These are phyloP conservation scores for Anhinga rufa DNA, from an alignment of 2,113 vertebrate genomes.

Conservation along the genomic window DNA sequence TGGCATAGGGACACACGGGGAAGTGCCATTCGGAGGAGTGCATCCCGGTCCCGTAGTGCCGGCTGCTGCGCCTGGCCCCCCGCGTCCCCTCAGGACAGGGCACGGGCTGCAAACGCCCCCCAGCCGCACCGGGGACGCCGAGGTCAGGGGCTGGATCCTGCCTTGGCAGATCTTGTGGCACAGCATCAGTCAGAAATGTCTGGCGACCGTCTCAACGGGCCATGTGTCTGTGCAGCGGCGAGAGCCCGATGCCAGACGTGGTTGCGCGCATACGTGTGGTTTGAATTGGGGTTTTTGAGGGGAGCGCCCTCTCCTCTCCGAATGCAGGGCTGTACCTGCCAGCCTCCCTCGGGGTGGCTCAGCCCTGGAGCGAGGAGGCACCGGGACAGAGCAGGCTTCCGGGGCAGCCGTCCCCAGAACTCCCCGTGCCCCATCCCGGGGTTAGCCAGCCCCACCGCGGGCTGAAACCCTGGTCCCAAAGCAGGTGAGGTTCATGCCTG, in stretches of 20 bases:
- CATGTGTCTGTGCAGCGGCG: neutral
- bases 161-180: neutral
- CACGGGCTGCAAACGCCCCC: neutral
- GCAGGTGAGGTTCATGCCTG: neutral
- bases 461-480: neutral
- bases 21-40: accelerated
- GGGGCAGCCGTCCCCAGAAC: neutral
- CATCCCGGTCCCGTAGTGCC: neutral
- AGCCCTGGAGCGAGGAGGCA: neutral
- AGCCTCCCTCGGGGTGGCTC: neutral
- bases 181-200: neutral
- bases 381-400: no score
- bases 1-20: no score
- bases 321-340: neutral
- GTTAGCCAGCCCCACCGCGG: neutral
- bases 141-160: neutral
- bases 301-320: neutral
- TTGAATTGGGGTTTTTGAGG: neutral
- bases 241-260: neutral
- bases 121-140: no score
- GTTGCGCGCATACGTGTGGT: neutral
- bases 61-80: neutral
- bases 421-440: neutral
- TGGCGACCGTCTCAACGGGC: neutral
- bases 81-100: no score